Base-by-base conservation (phyloP, 2,797 vertebrate species). In the Falco biarmicus region DNA sequence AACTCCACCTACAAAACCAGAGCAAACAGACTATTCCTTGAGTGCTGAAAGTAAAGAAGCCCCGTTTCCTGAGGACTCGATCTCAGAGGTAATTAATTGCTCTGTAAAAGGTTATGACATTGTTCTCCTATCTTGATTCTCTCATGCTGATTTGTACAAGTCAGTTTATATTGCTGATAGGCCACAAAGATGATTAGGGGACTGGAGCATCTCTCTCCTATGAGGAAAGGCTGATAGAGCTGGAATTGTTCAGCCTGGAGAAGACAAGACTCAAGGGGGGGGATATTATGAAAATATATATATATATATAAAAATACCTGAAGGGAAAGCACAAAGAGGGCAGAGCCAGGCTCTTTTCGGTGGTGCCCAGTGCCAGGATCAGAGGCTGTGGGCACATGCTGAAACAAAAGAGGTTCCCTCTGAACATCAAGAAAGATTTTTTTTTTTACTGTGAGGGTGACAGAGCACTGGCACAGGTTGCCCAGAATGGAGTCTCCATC, bases 81-180 rank as follows among this genome's bases (percentile, higher is more conserved):
- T 10, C 59, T 54, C 75, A 34, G 28, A 69, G 47, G 68, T 29
- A 54, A 39, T 54, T 68, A 61, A 61, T 4, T 65, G 53, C 28
- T 54, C 2, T 50, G 60, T 68, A 63, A 51, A 50, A 64, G 47
- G 17, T 65, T 31, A 26, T n/a, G 56, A 13, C 9, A 31, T 11
- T 21, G 32, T 48, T 39, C 75, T 84, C 50, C 19, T 41, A 8
- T 18, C 66, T 48, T 28, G 31, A 63, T 47, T 74, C n/a, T 76
- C 34, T 14, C 37, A 22, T 0, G 0, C 16, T 22, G 10, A 10
- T 32, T 17, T 43, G 34, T 12, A 51, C 37, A 31, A 17, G 47
- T 31, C 78, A 74, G 54, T 22, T 73, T 13, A 13, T 21, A 24
- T 11, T 18, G 54, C 34, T 69, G 22, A 28, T 4, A 9, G 74